Evolutionary conservation across 2,888 invertebrate species (phyloP).

Genomic region (Agelastica alni): DNA sequence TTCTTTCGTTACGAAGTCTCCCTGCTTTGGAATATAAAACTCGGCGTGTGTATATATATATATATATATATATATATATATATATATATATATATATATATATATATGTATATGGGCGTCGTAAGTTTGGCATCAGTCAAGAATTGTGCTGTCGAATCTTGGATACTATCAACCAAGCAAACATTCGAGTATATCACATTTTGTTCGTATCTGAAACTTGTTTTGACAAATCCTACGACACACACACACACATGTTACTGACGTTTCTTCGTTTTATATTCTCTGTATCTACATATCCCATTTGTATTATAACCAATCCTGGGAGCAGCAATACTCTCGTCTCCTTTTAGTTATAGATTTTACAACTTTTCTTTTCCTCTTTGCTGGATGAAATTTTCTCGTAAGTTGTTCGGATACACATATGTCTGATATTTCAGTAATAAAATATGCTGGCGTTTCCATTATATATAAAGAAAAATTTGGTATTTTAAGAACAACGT

Average conservation of each 20-base stretch:
- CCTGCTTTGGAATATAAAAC: slow-evolving; percentile 27
- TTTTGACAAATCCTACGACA: slow-evolving; percentile 35
- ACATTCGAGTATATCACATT: slow-evolving; percentile 31
- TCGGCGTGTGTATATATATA: slow-evolving; percentile 27
- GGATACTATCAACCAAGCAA: slow-evolving; percentile 38
- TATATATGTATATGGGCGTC: slow-evolving; percentile 35
- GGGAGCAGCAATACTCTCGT: slow-evolving; percentile 47
- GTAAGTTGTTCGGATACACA: slow-evolving; percentile 35
- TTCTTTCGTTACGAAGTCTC: slow-evolving; percentile 19
- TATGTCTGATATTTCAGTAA: slow-evolving; percentile 31
- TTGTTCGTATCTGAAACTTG: slow-evolving; percentile 28
- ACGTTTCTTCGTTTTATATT: slow-evolving; percentile 55
- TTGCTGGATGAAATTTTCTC: slow-evolving; percentile 24
- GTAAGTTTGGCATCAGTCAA: slow-evolving; percentile 51
- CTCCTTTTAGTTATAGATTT: slow-evolving; percentile 49
- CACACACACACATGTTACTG: slow-evolving; percentile 56
- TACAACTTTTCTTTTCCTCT: slow-evolving; percentile 30
- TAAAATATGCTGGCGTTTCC: slow-evolving; percentile 3
- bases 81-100: too few species aligned
- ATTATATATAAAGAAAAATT: slow-evolving; percentile 6
- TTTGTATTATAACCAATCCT: slow-evolving; percentile 57
- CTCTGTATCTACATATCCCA: slow-evolving; percentile 57
- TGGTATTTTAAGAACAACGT: slow-evolving; percentile 4
- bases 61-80: too few species aligned
- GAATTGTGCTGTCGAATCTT: slow-evolving; percentile 51